A percentile compares a stretch with the other conserved stretches of the same genome.
These are phyloP conservation scores for Platysternon megacephalum DNA, from an alignment of 2,113 vertebrate species.

Conservation along the genomic window DNA sequence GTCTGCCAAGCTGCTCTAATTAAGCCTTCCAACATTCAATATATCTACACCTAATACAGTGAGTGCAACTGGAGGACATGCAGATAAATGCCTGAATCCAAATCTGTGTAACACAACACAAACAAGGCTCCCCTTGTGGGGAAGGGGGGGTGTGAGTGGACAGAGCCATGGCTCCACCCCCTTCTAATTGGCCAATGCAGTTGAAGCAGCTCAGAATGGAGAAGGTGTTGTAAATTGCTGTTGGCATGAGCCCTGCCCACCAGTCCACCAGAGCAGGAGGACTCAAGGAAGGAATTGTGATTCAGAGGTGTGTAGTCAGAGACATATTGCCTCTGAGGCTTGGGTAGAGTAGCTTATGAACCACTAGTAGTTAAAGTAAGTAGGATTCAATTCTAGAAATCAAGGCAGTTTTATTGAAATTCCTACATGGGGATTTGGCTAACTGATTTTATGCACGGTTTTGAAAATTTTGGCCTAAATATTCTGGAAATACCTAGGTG, in stretches of 20 bases:
- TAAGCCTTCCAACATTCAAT: background rate
- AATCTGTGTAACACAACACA: background rate
- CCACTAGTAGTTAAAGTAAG: background rate
- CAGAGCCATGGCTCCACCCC: background rate
- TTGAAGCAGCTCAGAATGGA: background rate
- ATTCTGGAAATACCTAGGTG: background rate
- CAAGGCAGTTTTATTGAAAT: background rate
- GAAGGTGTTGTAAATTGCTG: background rate
- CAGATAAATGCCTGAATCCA: background rate
- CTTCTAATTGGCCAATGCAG: background rate
- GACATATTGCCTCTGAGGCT: background rate
- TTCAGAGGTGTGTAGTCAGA: background rate
- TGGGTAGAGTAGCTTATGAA: background rate
- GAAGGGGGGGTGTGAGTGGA: too few relatives aligned
- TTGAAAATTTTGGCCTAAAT: background rate
- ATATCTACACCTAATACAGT: background rate
- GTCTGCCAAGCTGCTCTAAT: background rate
- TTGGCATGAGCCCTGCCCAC: background rate
- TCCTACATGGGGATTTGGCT: background rate
- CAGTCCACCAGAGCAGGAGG: background rate
- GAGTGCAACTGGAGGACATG: background rate
- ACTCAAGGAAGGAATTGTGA: fast-evolving
- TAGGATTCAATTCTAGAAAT: background rate
- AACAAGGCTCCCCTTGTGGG: background rate
- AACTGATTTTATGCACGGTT: background rate